Evolutionary conservation across 2,797 vertebrate genomes (phyloP), one percentile per base, ranked within the genome.

Genomic region (Enteromius radiatus): DNA sequence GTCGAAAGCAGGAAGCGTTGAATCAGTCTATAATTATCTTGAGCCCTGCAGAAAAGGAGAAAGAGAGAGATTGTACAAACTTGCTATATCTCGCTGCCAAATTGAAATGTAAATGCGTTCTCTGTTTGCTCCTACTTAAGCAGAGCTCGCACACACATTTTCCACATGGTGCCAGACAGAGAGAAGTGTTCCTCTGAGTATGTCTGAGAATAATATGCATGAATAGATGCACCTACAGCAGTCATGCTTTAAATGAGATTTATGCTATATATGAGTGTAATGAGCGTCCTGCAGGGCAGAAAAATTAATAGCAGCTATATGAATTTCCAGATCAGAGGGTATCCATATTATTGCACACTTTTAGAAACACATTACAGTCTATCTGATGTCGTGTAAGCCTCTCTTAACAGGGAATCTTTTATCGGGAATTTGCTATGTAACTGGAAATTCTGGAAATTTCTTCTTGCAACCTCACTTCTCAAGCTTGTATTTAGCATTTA

Each of bases 61-160:
- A 31, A 26, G 33, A 36, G 85, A 54, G 84, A 89, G 76, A 73
- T 64, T 73, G 80, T 47, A 75, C 12, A 47, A 84, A 88, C 71
- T 77, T 78, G 65, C 77, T 84, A 81, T 31, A 17, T 47, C 77
- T 85, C 65, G 73, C 85, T 87, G 87, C 76, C 63, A 87, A 88
- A 92, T 77, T 87, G 59, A 70, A 80, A 90, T 91, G 88, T 88
- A 91, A 90, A 91, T 92, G 81, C 84, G 59, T 49, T 85, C 80
- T 45, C 52, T 88, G 84, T 86, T 84, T 74, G 75, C 79, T 84
- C 43, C 41, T 0, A 28, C 83, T 74, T 59, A 88, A 67, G 71
- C 54, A 28, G 59, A 85, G 78, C 79, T 83, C 43, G 84, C 80
- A 73, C 86, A 54, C 82, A 77, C 56, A 83, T 89, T 83, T 83